Conservation (phyloP, 2,888 invertebrate species). For the Catocala nupta region DNA sequence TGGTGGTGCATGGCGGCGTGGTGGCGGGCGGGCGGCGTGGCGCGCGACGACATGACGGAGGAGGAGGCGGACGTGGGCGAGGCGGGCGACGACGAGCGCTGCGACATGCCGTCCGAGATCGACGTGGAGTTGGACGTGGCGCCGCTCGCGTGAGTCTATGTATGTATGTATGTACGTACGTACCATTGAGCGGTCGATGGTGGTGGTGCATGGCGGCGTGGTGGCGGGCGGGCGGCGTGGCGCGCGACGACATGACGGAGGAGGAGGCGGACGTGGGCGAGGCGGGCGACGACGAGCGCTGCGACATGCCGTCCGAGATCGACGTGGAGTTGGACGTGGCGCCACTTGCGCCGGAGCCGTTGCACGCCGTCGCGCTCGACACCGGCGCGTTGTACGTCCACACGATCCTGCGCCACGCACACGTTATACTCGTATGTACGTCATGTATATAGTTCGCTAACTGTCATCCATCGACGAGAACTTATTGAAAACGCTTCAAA, state of each 20-base stretch:
- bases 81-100: conserved; percentile 88
- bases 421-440: conserved; percentile 11
- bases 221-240: conserved; percentile 76
- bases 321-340: conserved; percentile 88
- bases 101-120: conserved; percentile 84
- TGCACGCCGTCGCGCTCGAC: conserved; percentile 87
- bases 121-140: conserved; percentile 88
- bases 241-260: conserved; percentile 94
- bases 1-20: no score
- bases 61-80: no score
- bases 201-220: conserved; percentile 60
- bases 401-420: conserved; percentile 88
- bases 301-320: conserved; percentile 84
- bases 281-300: conserved; percentile 90
- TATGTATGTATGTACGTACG: not conserved
- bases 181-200: conserved; percentile 78
- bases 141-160: conserved; percentile 69
- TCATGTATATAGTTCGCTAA: no score
- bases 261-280: conserved; percentile 96
- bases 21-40: no score
- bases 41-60: no score
- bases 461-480: no score
- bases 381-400: conserved; percentile 98
- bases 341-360: conserved; percentile 88
- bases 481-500: no score